Base-by-base conservation (phyloP, 2,113 vertebrate species). In the Dolichotis patagonum region DNA sequence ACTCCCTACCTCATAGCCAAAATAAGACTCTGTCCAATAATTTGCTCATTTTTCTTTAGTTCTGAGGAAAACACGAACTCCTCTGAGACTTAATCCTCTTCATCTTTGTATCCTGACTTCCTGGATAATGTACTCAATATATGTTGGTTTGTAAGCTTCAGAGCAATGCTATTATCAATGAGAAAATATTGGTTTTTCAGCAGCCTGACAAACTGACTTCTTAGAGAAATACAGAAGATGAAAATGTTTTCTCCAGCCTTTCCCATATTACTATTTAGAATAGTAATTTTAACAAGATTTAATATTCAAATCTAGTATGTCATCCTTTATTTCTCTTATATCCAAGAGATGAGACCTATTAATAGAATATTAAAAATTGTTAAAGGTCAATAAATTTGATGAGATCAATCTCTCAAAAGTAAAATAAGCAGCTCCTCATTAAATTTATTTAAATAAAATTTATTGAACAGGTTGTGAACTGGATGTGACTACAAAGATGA, bases 121-220 rank as follows among this genome's bases (percentile, higher is more conserved):
- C 69, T 96, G 91, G 32, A 63, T 93, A 82, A 93, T 28, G 1
- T 67, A 88, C 7, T 96, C 63, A 62, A 81, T 75, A 85, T 91
- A 96, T 95, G 52, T 75, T 96, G 52, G 26, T 85, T 93, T 96
- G 26, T 88, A 96, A 80, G 7, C 8, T 88, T 97, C n/a, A 95
- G 54, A 84, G 90, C 7, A 95, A 22, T 93, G 84, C 43, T 77
- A 91, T 73, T 91, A 80, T 16, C 69, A 88, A 94, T 32, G 30
- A 41, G 89, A 30, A 22, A 87, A 58, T 96, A 78, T 46, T 52
- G 90, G 54, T 49, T 96, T 93, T 92, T 93, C 62, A 87, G 67
- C n/a, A 92, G 56, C 16, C 10, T 88, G 56, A 35, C 63, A 91
- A 54, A 82, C 3, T 14, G 85, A 96, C 49, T 85, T 92, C 49